Base-by-base conservation (phyloP, 92 coral and sea anemone genomes). In the Montipora capitata region DNA sequence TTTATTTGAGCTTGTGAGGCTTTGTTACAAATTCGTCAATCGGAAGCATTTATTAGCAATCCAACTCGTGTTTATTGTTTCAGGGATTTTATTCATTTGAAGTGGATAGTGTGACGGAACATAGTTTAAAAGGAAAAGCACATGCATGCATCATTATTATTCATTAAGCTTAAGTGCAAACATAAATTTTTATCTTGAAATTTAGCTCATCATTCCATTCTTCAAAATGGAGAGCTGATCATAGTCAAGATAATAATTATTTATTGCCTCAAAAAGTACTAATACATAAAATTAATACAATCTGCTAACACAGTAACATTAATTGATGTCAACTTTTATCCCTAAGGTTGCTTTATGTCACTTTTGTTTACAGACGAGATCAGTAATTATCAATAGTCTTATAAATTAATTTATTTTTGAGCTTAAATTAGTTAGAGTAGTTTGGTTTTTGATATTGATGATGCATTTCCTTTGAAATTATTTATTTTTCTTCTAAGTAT, bases 31-130 rank as follows among this genome's bases (percentile, higher is more conserved):
- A 15, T 72, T 49, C 40, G 42, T 56, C 67, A 7, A 51, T 52
- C 68, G 68, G 85, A 27, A 79, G 67, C 20, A 45, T 79, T 63
- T 39, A 68, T 38, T 51, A 4, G 67, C 51, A 44, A 20, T 68
- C 63, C 68, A 49, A 13, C 68, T 81, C 67, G 1, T 65, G 74
- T 79, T 79, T 79, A 79, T 52, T 68, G 51, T 69, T 69, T 35
- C 16, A 40, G 63, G 38, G 51, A 81, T 68, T 39, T 68, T 52
- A 62, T 17, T 12, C 18, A 15, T 18, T 79, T 45, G 5, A 42
- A 56, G 39, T 52, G 75, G 76, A 68, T 39, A 68, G 38, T 51
- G 52, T 16, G 3, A 4, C 72, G 59, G 83, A 59, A 78, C 48
- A 54, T 52, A 40, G 54, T 35, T 5, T 68, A 68, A 81, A 51